Percentiles rank a stretch among this genome's conserved stretches.
Evolutionary conservation across 2,113 vertebrate genomes (phyloP).

Genomic region (Odontophorus gujanensis): DNA sequence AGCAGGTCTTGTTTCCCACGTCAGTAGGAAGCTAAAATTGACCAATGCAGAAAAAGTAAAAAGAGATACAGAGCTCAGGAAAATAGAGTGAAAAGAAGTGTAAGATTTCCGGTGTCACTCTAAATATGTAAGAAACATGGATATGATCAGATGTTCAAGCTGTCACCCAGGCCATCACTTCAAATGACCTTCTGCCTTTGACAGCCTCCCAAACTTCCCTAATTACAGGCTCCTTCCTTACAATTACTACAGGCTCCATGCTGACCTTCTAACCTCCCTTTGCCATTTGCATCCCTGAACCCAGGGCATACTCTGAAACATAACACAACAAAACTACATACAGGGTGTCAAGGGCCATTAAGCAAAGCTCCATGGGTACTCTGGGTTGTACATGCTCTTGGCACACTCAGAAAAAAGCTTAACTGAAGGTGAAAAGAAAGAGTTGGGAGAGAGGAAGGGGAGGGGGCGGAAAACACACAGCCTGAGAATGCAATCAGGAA

Average conservation of each 20-base stretch:
- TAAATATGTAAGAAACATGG: neutral
- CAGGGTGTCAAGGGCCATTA: slow-evolving; percentile 54
- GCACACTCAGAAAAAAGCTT: neutral
- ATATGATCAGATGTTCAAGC: slow-evolving; percentile 24
- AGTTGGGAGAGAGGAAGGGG: neutral
- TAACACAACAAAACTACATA: slow-evolving; percentile 43
- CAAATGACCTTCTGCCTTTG: slow-evolving; percentile 47
- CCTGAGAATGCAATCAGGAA: neutral
- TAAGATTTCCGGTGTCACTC: neutral
- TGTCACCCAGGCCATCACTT: slow-evolving; percentile 15
- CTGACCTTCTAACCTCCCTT: slow-evolving; percentile 53
- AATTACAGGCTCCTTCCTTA: slow-evolving; percentile 29
- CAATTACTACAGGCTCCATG: slow-evolving; percentile 53
- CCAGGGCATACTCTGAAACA: slow-evolving; percentile 18
- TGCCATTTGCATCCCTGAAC: slow-evolving; percentile 50
- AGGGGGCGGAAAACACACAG: neutral
- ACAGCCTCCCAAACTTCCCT: slow-evolving; percentile 27
- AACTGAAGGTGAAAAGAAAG: neutral
- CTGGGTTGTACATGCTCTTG: neutral
- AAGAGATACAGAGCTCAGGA: neutral
- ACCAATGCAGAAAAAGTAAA: neutral
- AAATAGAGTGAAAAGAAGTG: neutral
- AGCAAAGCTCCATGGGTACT: slow-evolving; percentile 1
- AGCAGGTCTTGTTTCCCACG: neutral
- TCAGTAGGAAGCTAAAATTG: neutral